Evolutionary conservation across 1,140 invertebrate genomes (phyloP).

Genomic region (Heliconius nattereri): DNA sequence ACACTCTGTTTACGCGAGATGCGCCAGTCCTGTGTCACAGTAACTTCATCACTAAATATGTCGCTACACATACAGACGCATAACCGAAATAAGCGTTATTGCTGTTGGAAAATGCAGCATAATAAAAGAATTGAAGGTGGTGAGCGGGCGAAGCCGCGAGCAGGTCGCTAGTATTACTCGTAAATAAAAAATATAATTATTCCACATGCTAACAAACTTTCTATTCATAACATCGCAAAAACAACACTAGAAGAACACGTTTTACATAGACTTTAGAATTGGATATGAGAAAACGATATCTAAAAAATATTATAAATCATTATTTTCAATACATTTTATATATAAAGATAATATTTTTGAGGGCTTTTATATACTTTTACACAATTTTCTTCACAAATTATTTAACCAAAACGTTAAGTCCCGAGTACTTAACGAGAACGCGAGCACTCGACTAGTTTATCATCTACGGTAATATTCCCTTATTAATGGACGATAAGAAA

Average conservation of each 20-base stretch:
- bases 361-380: neutral
- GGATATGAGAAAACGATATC: neutral
- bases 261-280: neutral
- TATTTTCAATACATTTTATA: neutral
- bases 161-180: no score
- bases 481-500: constrained; percentile 36
- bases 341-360: neutral
- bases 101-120: no score
- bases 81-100: no score
- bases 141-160: no score
- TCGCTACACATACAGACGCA: no score
- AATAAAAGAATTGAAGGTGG: no score
- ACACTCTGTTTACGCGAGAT: no score
- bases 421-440: constrained; percentile 17
- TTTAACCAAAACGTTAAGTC: neutral
- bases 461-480: constrained; percentile 41
- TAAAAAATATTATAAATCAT: neutral
- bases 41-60: no score
- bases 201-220: neutral
- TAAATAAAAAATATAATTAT: no score
- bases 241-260: neutral
- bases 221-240: neutral
- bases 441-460: constrained; percentile 20
- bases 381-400: neutral
- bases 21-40: no score